Base-by-base conservation (phyloP, 1,140 invertebrate genomes). In the Drosophila littoralis region DNA sequence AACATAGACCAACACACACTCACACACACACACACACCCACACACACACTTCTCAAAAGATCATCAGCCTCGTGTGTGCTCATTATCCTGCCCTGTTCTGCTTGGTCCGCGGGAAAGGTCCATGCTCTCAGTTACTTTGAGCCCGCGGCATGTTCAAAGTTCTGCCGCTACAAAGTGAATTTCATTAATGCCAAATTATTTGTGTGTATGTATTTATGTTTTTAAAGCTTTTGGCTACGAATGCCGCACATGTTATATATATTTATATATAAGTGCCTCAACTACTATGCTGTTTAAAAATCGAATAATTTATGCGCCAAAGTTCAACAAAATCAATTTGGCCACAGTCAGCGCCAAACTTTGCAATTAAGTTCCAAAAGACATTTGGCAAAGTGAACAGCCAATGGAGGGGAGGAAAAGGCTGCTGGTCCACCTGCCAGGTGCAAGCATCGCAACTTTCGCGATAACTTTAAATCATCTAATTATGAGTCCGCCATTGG, bases 381-480 rank as follows among this genome's bases (percentile, higher is more conserved):
- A 88, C 78, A 85, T 85, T 85, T 86, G 81, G 64, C 82, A 79
- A 88, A 78, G 82, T 82, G 83, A 82, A 75, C 85, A 80, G 63
- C 66, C 68, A 68, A 61, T 60, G 43, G 36, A 52, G 13, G 36
- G 58, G 13, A 69, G 55, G 32, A 7, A 50, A 55, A 48, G 66
- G 15, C 68, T 58, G 45, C 43, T 13, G 28, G 17, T 15, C 36
- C 32, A 17, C 28, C 60, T 36, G 54, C 35, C 48, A 42, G 57
- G 45, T 63, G 54, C 74, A 67, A 50, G 55, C 17, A 32, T 65
- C 77, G 82, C 77, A 90, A 90, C 85, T 90, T 90, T 90, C 75
- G 80, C 88, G 83, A 91, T 91, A 91, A 91, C 83, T 81, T 88
- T 91, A 91, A 91, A 91, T 91, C 89, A 91, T 91, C 88, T 91